Percentiles rank a stretch among this genome's conserved stretches.
phyloP scores from a whole-genome alignment of 2,888 invertebrate species.

The Thereva nobilitata region DNA sequence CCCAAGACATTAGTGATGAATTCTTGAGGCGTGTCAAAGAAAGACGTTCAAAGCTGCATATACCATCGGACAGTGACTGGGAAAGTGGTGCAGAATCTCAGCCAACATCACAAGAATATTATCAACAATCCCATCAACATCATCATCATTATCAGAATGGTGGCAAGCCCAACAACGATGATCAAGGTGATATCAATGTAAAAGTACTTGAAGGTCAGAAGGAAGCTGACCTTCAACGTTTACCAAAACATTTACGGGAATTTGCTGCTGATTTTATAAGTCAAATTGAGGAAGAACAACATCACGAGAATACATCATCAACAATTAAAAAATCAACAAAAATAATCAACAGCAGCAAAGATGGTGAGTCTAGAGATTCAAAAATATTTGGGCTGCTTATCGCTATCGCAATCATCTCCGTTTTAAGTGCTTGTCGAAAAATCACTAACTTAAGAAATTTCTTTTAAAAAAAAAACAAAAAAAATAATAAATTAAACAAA shows the following conservation, averaged over 20 bases:
- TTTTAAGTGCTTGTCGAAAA: conserved; percentile 50
- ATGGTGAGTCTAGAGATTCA: conserved; percentile 58
- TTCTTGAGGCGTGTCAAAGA: conserved; percentile 77
- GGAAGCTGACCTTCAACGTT: conserved; percentile 65
- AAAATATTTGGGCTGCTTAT: conserved; percentile 50
- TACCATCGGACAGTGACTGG: conserved; percentile 68
- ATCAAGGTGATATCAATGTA: conserved; percentile 52
- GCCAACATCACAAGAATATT: conserved; percentile 53
- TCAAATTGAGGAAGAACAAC: conserved; percentile 49
- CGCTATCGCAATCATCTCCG: conserved; percentile 52
- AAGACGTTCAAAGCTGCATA: conserved; percentile 70
- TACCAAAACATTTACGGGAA: conserved; percentile 79
- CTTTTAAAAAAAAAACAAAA: no score
- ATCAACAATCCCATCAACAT: no score
- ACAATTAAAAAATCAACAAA: conserved; percentile 43
- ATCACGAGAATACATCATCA: conserved; percentile 45
- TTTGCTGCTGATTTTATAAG: conserved; percentile 65
- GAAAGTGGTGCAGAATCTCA: conserved; percentile 63
- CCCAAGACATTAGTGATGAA: conserved; percentile 68
- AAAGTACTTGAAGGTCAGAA: conserved; percentile 69
- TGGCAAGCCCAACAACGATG: neutral
- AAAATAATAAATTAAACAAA: no score
- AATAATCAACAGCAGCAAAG: conserved; percentile 50
- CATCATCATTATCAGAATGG: no score
- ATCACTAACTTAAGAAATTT: conserved; percentile 43